phyloP scores from a whole-genome alignment of 2,113 vertebrate species.

The zebrafish (Danio rerio) region DNA sequence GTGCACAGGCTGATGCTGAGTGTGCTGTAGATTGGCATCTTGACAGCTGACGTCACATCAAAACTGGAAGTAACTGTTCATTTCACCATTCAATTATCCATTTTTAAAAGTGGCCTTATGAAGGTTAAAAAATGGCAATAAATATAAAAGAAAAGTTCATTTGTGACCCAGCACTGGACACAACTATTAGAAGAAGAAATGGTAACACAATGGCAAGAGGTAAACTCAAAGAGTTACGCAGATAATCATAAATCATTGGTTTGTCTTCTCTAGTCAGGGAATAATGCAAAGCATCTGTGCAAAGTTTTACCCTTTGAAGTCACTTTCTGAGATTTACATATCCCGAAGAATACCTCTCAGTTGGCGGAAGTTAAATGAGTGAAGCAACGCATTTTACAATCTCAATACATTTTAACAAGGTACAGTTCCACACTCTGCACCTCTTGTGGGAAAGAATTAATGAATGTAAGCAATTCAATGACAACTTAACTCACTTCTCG shows the following conservation, averaged over 20 bases:
- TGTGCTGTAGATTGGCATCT: too few species aligned
- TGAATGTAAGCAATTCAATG: slow-evolving; percentile 32
- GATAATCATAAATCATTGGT: neutral
- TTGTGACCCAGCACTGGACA: too few species aligned
- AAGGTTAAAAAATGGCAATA: too few species aligned
- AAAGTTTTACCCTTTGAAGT: neutral
- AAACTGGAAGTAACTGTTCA: too few species aligned
- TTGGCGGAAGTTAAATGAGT: neutral
- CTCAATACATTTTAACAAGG: neutral
- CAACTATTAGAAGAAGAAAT: too few species aligned
- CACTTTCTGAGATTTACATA: neutral
- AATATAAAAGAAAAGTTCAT: too few species aligned
- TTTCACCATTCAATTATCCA: too few species aligned
- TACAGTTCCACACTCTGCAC: slow-evolving; percentile 16
- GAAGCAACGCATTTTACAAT: neutral
- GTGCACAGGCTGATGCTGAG: too few species aligned
- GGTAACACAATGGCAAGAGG: neutral
- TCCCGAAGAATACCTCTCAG: neutral
- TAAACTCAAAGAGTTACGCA: neutral
- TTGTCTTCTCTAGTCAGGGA: neutral
- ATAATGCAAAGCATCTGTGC: neutral
- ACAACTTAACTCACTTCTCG: slow-evolving; percentile 44
- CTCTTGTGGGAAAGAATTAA: slow-evolving; percentile 14
- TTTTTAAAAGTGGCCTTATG: too few species aligned
- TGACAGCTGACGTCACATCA: too few species aligned